Evolutionary conservation across 2,113 vertebrate genomes (phyloP), one percentile per base, ranked within the genome.

Genomic region (Trichechus manatus): DNA sequence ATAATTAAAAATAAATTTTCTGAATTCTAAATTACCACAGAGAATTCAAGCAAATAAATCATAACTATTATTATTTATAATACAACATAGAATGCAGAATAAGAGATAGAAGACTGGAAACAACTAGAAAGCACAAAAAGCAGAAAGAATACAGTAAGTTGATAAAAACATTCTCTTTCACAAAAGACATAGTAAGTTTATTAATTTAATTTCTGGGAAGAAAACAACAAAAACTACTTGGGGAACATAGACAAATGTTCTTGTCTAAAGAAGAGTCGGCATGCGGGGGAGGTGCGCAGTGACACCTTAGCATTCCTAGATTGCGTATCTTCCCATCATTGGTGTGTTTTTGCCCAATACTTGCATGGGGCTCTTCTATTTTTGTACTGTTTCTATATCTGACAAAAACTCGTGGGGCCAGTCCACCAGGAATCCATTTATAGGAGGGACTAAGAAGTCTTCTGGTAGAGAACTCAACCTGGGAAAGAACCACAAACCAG

Each of bases 21-120:
- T 96, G 80, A 90, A 87, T 84, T 95, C 33, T 50, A 92, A 92
- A 89, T 81, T 92, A 90, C 25, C 59, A 87, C 17, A 44, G 74
- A 81, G 89, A 95, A 95, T 83, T 94, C 68, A 96, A 93, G 68
- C 31, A 89, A 91, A 95, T 85, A 81, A 78, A 93, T 36, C 39
- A 53, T 79, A 89, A 29, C 70, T n/a, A 39, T 66, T 42, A 53
- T 25, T 70, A 77, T 61, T 80, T 61, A 79, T 95, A 95, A 31
- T 87, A 84, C 3, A 89, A 74, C 56, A 85, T 59, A 77, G 59
- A 81, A 70, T 56, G n/a, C 61, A 78, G 36, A 72, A 80, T 77
- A 78, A 93, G 82, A 75, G 77, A 74, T 25, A 75, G 56, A 77
- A 90, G 75, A 85, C 50, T 82, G 39, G 29, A 81, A 77, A 92